A percentile compares a stretch with the other conserved stretches of the same genome.
phyloP scores from a whole-genome alignment of 2,113 vertebrate species.

The Hemichromis elongatus region DNA sequence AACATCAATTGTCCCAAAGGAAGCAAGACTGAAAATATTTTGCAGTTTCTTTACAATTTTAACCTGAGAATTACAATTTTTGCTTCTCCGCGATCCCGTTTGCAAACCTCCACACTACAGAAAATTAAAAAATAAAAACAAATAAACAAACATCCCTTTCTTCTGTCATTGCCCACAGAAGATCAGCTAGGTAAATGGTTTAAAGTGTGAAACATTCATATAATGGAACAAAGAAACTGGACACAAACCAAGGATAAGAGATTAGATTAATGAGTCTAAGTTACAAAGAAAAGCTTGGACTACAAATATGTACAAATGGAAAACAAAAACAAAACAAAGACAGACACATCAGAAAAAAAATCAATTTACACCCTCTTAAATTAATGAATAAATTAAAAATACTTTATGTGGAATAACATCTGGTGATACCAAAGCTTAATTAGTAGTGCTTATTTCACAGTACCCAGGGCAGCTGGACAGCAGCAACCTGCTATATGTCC shows the following conservation, averaged over 20 bases:
- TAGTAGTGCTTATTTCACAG: constrained; percentile 48
- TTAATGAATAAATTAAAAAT: constrained; percentile 69
- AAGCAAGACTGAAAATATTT: constrained; percentile 1
- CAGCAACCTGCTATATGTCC: neutral
- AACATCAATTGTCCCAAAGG: constrained; percentile 4
- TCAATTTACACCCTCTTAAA: constrained; percentile 50
- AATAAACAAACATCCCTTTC: neutral
- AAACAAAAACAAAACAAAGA: neutral
- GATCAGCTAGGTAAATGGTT: neutral
- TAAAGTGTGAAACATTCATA: constrained; percentile 24
- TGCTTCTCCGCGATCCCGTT: neutral
- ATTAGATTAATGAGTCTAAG: neutral
- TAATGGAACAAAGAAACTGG: constrained; percentile 4
- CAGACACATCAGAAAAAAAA: constrained; percentile 19
- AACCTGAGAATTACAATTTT: constrained; percentile 47
- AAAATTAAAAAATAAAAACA: neutral
- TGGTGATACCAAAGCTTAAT: constrained; percentile 25
- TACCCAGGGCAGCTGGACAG: neutral
- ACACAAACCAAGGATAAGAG: constrained; percentile 12
- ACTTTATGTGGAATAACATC: constrained; percentile 31
- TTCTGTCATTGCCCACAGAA: neutral
- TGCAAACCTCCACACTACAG: neutral
- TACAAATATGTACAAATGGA: constrained; percentile 29
- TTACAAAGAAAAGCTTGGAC: neutral
- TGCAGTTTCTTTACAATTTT: neutral